phyloP scores from a whole-genome alignment of 2,888 invertebrate genomes.

The Drosophila infuscata region DNA sequence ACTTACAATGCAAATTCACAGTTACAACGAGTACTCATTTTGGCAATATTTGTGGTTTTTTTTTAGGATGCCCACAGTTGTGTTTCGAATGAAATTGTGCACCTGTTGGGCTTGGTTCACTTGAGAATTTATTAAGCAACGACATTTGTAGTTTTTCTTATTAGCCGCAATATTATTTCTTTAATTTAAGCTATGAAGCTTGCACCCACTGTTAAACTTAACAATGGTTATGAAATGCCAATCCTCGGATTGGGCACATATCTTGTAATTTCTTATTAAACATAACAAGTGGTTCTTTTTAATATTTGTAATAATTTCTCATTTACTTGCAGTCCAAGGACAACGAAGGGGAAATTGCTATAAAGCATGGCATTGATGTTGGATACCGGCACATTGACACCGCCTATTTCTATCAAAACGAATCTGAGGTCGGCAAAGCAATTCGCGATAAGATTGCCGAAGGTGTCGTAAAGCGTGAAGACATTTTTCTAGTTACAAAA shows the following conservation, averaged over 20 bases:
- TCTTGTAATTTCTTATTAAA: constrained; percentile 83
- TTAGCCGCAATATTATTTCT: not conserved
- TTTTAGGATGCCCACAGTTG: not conserved
- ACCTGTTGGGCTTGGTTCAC: not conserved
- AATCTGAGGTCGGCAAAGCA: constrained; percentile 89
- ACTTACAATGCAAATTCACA: not conserved
- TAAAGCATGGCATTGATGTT: constrained; percentile 89
- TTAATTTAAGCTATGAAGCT: constrained; percentile 48
- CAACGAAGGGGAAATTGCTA: constrained; percentile 88
- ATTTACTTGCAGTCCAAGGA: constrained; percentile 87
- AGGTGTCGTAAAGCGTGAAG: constrained; percentile 88
- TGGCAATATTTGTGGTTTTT: not conserved
- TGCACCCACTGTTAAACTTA: constrained; percentile 86
- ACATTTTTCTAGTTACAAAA: constrained; percentile 88
- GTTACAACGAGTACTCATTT: not conserved
- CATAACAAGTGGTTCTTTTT: not conserved
- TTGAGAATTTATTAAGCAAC: not conserved
- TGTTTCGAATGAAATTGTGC: not conserved
- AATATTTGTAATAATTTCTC: not conserved
- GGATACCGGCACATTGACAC: constrained; percentile 91
- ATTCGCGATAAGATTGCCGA: constrained; percentile 88
- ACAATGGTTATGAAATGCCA: constrained; percentile 87
- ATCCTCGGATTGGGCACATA: constrained; percentile 89
- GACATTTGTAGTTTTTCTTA: too few relatives aligned
- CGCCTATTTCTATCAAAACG: constrained; percentile 89